Evolutionary conservation across 2,888 invertebrate genomes (phyloP).

Genomic region (Heliconius hortense): DNA sequence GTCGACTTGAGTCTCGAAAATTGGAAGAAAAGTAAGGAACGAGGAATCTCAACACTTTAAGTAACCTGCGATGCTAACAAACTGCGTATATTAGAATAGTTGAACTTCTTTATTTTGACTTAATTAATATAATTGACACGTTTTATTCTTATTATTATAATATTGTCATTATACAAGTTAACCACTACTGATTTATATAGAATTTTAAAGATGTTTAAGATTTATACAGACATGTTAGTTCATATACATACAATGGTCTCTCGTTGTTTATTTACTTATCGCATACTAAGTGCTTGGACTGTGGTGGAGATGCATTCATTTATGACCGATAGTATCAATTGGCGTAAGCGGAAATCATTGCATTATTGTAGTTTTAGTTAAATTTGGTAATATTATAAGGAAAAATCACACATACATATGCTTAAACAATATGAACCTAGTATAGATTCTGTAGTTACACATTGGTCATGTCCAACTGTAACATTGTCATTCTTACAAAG

Average conservation of each 20-base stretch:
- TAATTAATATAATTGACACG: conserved; percentile 12
- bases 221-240: conserved; percentile 32
- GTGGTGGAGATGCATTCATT: not conserved
- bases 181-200: conserved; percentile 29
- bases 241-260: conserved; percentile 40
- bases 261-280: conserved; percentile 27
- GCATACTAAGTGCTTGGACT: conserved; percentile 32
- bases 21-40: too few relatives aligned
- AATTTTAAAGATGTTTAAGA: conserved; percentile 33
- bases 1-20: too few relatives aligned
- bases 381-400: not conserved
- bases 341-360: conserved; percentile 23
- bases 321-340: conserved; percentile 16
- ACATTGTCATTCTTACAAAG: not conserved
- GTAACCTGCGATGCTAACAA: too few relatives aligned
- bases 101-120: conserved; percentile 5
- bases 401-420: not conserved
- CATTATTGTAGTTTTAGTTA: not conserved
- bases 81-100: not conserved
- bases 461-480: not conserved
- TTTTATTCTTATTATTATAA: conserved; percentile 28
- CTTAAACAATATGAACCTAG: too few relatives aligned
- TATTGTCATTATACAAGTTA: conserved; percentile 30
- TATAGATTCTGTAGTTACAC: too few relatives aligned
- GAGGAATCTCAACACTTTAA: too few relatives aligned